Conservation (phyloP, 2,797 vertebrate species). For the Mus minutoides region DNA sequence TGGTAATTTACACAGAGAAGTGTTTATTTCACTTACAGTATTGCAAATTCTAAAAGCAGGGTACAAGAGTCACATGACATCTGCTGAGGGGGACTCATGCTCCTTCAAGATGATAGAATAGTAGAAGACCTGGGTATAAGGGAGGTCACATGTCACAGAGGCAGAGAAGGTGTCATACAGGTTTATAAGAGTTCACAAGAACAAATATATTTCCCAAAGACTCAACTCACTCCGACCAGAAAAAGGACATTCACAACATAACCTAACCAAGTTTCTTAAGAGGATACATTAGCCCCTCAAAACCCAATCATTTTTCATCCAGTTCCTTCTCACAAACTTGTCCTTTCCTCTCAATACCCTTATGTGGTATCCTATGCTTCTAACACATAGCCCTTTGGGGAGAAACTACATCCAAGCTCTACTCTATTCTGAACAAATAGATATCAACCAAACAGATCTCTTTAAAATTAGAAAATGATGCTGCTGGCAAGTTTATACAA, state of each 20-base stretch:
- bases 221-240: neutral
- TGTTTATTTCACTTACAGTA: too few relatives aligned
- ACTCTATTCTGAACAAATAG: constrained; percentile 60
- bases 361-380: too few relatives aligned
- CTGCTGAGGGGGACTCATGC: too few relatives aligned
- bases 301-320: neutral
- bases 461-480: neutral
- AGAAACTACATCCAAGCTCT: neutral
- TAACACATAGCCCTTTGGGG: too few relatives aligned
- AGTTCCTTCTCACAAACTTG: neutral
- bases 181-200: neutral
- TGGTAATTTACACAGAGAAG: neutral
- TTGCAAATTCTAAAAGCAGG: too few relatives aligned
- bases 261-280: neutral
- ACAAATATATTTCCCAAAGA: neutral
- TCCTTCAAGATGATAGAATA: neutral
- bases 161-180: neutral
- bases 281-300: neutral
- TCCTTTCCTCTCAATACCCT: neutral
- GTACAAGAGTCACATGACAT: too few relatives aligned
- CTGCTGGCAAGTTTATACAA: neutral
- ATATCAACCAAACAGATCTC: neutral
- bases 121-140: neutral
- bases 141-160: neutral
- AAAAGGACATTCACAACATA: neutral